These are phyloP conservation scores for Pempheris klunzingeri DNA, from an alignment of 2,797 vertebrate species.

Conservation along the genomic window DNA sequence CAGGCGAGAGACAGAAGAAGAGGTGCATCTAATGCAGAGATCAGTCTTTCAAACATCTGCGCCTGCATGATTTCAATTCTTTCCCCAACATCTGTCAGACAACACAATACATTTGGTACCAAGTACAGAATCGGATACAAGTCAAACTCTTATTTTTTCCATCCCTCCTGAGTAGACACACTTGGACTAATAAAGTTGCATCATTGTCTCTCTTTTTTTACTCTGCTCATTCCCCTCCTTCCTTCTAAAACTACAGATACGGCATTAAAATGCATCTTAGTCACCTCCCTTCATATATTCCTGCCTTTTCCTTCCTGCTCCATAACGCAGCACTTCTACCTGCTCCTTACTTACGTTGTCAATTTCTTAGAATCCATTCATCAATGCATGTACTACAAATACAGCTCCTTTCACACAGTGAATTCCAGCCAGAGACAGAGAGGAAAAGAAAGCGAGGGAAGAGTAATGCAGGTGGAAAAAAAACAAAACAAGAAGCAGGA, in stretches of 20 bases:
- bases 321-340: background rate
- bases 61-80: constrained; percentile 34
- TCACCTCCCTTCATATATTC: background rate
- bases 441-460: constrained; percentile 26
- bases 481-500: constrained; percentile 22
- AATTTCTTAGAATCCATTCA: too few species aligned
- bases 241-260: background rate
- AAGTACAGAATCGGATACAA: constrained; percentile 9
- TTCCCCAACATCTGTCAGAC: constrained; percentile 47
- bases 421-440: background rate
- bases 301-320: background rate
- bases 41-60: constrained; percentile 60
- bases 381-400: background rate
- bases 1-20: constrained; percentile 7
- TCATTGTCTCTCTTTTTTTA: constrained; percentile 6
- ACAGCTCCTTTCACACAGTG: background rate
- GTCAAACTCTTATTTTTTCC: background rate
- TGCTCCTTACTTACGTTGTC: background rate
- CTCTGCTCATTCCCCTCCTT: constrained; percentile 3
- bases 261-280: constrained; percentile 6
- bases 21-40: constrained; percentile 36
- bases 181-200: background rate
- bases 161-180: background rate
- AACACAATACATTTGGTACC: constrained; percentile 4
- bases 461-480: constrained; percentile 13